phyloP scores from a whole-genome alignment of 2,113 vertebrate species.

The Varanus salvator region DNA sequence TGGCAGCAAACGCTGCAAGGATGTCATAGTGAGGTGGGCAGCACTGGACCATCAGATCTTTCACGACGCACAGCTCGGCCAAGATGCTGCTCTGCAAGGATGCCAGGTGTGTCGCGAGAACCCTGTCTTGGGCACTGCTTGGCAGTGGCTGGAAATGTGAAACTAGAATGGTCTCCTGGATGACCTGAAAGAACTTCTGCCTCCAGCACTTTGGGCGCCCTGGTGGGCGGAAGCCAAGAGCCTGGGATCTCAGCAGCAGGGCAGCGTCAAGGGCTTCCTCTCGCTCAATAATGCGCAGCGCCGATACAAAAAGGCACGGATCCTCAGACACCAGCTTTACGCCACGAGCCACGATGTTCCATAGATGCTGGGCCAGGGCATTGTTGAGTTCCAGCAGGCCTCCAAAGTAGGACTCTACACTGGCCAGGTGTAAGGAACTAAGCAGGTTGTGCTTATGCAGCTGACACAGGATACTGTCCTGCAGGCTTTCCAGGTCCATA shows the following conservation, averaged over 20 bases:
- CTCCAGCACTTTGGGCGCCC: constrained; percentile 90
- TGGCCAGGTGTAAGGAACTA: constrained; percentile 49
- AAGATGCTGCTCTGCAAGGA: constrained; percentile 85
- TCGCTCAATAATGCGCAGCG: constrained; percentile 91
- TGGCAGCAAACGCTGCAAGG: constrained; percentile 81
- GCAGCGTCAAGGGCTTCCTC: constrained; percentile 84
- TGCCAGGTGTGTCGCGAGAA: constrained; percentile 86
- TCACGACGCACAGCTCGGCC: constrained; percentile 84
- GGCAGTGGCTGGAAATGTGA: constrained; percentile 46
- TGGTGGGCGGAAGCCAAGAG: constrained; percentile 75
- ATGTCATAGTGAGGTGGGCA: constrained; percentile 89
- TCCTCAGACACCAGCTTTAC: constrained; percentile 85
- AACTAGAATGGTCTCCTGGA: constrained; percentile 79
- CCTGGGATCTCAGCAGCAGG: constrained; percentile 68
- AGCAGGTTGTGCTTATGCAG: constrained; percentile 70
- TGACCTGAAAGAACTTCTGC: constrained; percentile 84
- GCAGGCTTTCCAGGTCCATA: constrained; percentile 89
- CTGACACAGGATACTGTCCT: constrained; percentile 86
- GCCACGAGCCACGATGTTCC: constrained; percentile 83
- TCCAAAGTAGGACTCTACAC: constrained; percentile 85
- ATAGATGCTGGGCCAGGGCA: constrained; percentile 85
- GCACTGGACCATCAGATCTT: constrained; percentile 91
- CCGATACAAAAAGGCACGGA: constrained; percentile 89
- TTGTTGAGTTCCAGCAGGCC: constrained; percentile 86
- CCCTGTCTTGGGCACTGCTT: constrained; percentile 75